phyloP scores from a whole-genome alignment of 2,113 vertebrate species.

The Crotalus horridus region DNA sequence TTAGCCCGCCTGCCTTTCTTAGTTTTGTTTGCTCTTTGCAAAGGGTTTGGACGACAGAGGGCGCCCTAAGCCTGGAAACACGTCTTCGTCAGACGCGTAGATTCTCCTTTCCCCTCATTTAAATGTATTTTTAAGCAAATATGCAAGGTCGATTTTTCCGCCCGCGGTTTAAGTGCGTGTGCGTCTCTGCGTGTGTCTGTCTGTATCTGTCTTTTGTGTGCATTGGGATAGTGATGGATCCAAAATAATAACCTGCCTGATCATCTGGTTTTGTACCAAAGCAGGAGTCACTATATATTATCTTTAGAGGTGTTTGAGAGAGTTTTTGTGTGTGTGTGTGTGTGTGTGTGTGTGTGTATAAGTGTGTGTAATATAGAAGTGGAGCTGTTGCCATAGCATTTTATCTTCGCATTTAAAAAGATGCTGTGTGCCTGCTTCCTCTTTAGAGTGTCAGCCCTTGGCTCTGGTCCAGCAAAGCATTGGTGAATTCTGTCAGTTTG shows the following conservation, averaged over 20 bases:
- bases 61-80: conserved; percentile 55
- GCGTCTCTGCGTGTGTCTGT: not conserved
- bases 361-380: not conserved
- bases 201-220: not conserved
- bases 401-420: not conserved
- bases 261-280: not conserved
- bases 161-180: rapidly evolving
- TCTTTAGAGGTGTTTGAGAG: too few relatives aligned
- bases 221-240: too few relatives aligned
- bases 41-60: conserved; percentile 55
- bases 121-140: not conserved
- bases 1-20: not conserved
- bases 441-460: conserved; percentile 36
- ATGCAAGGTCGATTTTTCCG: not conserved
- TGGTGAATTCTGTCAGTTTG: conserved; percentile 24
- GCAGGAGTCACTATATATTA: not conserved
- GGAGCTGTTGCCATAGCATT: not conserved
- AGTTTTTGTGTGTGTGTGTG: not conserved
- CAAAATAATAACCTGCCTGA: not conserved
- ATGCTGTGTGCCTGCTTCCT: not conserved
- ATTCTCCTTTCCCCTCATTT: too few relatives aligned
- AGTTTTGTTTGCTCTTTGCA: not conserved
- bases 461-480: conserved; percentile 22
- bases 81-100: not conserved
- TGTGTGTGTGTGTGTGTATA: not conserved